Evolutionary conservation across 2,888 invertebrate species (phyloP).

Genomic region (Girardia tigrina): DNA sequence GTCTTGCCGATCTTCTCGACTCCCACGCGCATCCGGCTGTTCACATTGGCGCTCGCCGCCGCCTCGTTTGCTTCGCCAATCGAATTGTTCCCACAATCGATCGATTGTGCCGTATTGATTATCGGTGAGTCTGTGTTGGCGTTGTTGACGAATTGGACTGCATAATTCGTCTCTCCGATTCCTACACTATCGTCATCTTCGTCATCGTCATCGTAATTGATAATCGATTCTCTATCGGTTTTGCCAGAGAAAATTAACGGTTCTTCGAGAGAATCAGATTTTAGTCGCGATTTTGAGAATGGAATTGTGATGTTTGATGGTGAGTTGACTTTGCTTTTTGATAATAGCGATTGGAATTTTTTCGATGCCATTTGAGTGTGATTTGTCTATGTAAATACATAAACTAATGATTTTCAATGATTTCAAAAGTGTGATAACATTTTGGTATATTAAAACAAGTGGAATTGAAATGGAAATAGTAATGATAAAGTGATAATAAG

Average conservation of each 20-base stretch:
- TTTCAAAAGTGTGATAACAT: not conserved
- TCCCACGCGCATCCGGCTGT: not conserved
- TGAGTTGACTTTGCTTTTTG: not conserved
- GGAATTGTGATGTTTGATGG: not conserved
- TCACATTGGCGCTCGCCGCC: not conserved
- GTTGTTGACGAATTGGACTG: not conserved
- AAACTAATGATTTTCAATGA: not conserved
- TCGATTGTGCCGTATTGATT: not conserved
- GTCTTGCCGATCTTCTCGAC: not conserved
- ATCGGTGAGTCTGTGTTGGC: not conserved
- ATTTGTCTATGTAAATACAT: not conserved
- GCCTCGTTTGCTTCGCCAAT: not conserved
- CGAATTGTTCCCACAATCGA: not conserved
- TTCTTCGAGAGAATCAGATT: not conserved
- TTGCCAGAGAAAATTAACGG: not conserved
- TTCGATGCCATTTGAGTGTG: not conserved
- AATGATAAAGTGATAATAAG: too few species aligned
- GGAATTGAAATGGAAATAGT: too few species aligned
- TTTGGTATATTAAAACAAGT: not conserved
- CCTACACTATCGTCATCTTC: not conserved
- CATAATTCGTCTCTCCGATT: not conserved
- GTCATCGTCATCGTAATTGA: not conserved
- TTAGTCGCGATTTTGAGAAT: not conserved
- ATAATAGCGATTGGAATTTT: not conserved
- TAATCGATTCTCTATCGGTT: too few species aligned